A percentile compares a stretch with the other conserved stretches of the same genome.
These are phyloP conservation scores for Aurelia sp. DNA, from an alignment of 30 jellyfish, hydroid and myxozoan genomes.

Conservation along the genomic window DNA sequence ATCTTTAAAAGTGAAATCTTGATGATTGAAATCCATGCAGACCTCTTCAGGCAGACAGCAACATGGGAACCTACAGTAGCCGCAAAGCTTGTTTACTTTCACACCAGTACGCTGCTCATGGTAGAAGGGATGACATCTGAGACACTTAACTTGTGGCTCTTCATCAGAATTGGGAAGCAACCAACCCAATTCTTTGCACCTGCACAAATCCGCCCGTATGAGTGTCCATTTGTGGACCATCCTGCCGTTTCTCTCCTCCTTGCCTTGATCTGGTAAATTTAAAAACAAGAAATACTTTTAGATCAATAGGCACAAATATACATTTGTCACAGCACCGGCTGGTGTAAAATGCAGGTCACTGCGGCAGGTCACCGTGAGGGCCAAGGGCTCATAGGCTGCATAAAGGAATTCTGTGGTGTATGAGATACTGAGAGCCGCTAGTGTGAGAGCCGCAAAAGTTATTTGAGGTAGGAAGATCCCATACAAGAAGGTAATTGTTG, in stretches of 20 bases:
- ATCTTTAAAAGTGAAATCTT: neutral
- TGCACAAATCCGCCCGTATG: constrained; percentile 5
- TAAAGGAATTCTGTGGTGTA: no score
- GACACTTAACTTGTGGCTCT: constrained; percentile 7
- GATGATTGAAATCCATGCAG: constrained; percentile 1
- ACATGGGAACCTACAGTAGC: neutral
- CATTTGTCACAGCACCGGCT: neutral
- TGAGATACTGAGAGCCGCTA: no score
- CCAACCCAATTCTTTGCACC: neutral
- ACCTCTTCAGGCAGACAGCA: constrained; percentile 10
- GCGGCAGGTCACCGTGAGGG: no score
- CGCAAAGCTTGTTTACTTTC: neutral
- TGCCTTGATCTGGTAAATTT: neutral
- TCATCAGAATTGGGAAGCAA: neutral
- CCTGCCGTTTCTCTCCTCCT: neutral
- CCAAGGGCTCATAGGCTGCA: no score
- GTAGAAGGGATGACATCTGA: neutral
- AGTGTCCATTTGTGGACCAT: constrained; percentile 1
- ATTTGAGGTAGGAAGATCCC: no score
- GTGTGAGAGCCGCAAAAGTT: no score
- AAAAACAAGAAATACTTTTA: neutral
- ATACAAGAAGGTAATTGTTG: no score
- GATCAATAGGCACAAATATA: neutral
- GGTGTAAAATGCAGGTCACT: no score
- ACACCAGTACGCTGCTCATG: neutral